Percentiles rank a stretch among this genome's conserved stretches.
Conservation (phyloP, 2,797 vertebrate species). For the Pseudochromis fuscus region DNA sequence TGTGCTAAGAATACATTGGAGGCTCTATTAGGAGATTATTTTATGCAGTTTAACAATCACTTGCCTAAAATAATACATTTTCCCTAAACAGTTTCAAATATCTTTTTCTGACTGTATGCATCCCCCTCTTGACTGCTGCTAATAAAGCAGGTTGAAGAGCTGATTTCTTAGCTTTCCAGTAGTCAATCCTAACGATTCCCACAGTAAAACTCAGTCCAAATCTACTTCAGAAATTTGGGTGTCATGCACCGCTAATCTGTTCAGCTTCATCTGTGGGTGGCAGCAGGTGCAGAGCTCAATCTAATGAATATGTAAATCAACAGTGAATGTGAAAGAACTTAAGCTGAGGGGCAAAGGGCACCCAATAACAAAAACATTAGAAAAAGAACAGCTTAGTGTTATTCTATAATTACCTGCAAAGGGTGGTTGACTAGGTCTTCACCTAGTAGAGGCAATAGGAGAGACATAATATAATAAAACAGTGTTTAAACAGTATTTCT, state of each 20-base stretch:
- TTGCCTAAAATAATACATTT: slow-evolving; percentile 8
- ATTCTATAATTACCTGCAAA: slow-evolving; percentile 20
- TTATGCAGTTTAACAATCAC: background rate
- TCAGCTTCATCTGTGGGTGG: slow-evolving; percentile 65
- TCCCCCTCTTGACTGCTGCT: slow-evolving; percentile 17
- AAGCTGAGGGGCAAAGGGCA: slow-evolving; percentile 51
- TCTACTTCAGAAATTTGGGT: slow-evolving; percentile 51
- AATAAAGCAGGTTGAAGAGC: slow-evolving; percentile 36
- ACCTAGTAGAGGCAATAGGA: background rate
- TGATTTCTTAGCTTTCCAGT: slow-evolving; percentile 34
- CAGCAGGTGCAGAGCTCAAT: slow-evolving; percentile 67
- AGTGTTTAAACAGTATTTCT: slow-evolving; percentile 2
- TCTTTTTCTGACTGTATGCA: slow-evolving; percentile 1
- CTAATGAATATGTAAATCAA: slow-evolving; percentile 69
- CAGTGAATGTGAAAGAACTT: slow-evolving; percentile 33
- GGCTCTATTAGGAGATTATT: background rate
- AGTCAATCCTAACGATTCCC: slow-evolving; percentile 48
- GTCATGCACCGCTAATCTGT: slow-evolving; percentile 53
- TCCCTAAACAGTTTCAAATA: slow-evolving; percentile 3
- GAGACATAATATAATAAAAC: background rate
- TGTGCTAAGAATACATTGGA: background rate
- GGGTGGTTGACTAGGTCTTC: background rate
- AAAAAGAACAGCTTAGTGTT: slow-evolving; percentile 17
- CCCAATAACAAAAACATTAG: slow-evolving; percentile 22
- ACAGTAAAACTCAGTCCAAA: slow-evolving; percentile 44